A percentile compares a stretch with the other conserved stretches of the same genome.
Conservation (phyloP, 2,113 vertebrate species). For the Athene noctua region DNA sequence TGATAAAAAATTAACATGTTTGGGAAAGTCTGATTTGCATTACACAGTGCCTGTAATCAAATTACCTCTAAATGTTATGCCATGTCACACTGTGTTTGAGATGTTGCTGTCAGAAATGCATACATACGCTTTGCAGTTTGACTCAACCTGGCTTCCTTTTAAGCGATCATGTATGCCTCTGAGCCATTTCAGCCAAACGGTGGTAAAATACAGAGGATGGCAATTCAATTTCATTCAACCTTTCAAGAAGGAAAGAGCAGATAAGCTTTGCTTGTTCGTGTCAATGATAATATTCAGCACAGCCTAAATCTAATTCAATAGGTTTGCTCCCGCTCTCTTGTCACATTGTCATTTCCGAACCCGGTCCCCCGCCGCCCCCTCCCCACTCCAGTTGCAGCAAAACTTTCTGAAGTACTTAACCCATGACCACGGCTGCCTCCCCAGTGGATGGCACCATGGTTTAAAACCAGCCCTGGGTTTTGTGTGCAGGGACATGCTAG, state of each 20-base stretch:
- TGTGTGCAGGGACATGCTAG: constrained; percentile 16
- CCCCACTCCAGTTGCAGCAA: background rate
- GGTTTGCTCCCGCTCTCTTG: constrained; percentile 12
- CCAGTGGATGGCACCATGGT: background rate
- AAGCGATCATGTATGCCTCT: constrained; percentile 41
- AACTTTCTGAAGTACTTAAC: constrained; percentile 69
- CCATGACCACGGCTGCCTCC: background rate
- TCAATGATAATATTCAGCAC: constrained; percentile 67
- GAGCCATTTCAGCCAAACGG: constrained; percentile 65
- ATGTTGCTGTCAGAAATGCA: constrained; percentile 49
- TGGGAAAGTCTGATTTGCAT: constrained; percentile 61
- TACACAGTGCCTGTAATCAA: constrained; percentile 63
- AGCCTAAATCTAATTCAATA: constrained; percentile 63
- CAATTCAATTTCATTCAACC: constrained; percentile 67
- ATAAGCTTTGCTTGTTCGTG: constrained; percentile 64
- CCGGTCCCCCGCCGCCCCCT: background rate
- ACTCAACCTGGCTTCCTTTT: constrained; percentile 43
- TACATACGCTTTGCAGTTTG: constrained; percentile 21
- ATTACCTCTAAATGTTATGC: constrained; percentile 58
- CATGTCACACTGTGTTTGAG: constrained; percentile 45
- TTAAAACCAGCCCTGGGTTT: background rate
- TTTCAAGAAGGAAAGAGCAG: constrained; percentile 72
- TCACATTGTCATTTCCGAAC: constrained; percentile 49
- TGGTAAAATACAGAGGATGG: constrained; percentile 64
- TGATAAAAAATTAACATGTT: constrained; percentile 36